Conservation (phyloP, 2,888 invertebrate species). For the Cerastoderma edule region DNA sequence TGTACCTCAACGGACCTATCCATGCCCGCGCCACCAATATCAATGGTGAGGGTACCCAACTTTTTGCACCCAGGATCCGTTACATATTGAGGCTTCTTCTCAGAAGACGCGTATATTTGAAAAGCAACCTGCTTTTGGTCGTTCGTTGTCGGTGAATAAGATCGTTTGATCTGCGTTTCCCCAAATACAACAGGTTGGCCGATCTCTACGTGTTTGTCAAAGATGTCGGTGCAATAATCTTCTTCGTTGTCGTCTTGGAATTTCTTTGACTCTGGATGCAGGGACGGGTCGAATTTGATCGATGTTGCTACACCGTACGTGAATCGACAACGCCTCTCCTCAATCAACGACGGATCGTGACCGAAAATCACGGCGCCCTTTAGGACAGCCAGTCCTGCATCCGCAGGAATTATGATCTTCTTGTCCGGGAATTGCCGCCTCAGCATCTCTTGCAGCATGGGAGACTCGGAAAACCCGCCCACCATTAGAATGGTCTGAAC, state of each 20-base stretch:
- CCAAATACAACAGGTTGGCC: slow-evolving; percentile 45
- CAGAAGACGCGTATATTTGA: slow-evolving; percentile 45
- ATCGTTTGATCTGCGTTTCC: slow-evolving; percentile 32
- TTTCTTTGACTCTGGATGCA: slow-evolving; percentile 47
- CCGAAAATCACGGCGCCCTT: slow-evolving; percentile 65
- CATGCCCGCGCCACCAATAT: slow-evolving; percentile 24
- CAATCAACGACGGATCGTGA: slow-evolving; percentile 48
- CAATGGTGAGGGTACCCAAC: slow-evolving; percentile 43
- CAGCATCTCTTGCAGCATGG: slow-evolving; percentile 47
- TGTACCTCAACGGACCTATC: slow-evolving; percentile 41
- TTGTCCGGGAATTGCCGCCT: slow-evolving; percentile 38
- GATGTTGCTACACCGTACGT: slow-evolving; percentile 54
- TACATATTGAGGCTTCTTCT: slow-evolving; percentile 42
- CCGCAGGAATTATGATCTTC: slow-evolving; percentile 57
- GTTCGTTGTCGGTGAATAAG: slow-evolving; percentile 35
- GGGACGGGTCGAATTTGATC: slow-evolving; percentile 32
- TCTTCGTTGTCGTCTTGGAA: slow-evolving; percentile 28
- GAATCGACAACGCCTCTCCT: slow-evolving; percentile 41
- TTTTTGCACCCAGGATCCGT: slow-evolving; percentile 45
- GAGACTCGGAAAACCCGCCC: slow-evolving; percentile 64
- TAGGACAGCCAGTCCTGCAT: slow-evolving; percentile 58
- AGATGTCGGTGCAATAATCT: slow-evolving; percentile 46
- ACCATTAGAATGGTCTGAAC: slow-evolving; percentile 61
- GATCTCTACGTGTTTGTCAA: slow-evolving; percentile 53
- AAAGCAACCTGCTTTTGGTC: slow-evolving; percentile 36